Conservation (phyloP, 2,888 invertebrate genomes). For the Dicyrtomina minuta region DNA sequence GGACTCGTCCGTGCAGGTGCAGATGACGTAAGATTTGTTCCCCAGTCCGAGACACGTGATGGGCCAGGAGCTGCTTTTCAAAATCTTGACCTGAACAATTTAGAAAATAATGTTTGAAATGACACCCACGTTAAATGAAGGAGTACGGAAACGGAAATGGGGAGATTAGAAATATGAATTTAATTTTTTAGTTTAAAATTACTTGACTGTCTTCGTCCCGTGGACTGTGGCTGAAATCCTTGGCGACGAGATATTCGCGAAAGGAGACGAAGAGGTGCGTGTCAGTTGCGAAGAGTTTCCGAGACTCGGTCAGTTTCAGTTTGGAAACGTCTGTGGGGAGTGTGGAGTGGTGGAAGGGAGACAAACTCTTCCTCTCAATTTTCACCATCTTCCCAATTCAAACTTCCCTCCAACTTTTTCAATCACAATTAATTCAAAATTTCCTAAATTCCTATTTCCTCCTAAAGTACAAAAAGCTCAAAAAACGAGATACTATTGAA, state of each 20-base stretch:
- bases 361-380: neutral
- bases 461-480: no score
- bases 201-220: no score
- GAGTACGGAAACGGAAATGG: no score
- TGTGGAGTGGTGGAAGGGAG: slow-evolving; percentile 1
- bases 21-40: slow-evolving; percentile 30
- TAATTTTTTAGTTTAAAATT: no score
- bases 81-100: neutral
- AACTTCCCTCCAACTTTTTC: no score
- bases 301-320: neutral
- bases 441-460: no score
- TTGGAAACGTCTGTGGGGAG: slow-evolving; percentile 11
- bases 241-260: slow-evolving; percentile 10
- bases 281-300: neutral
- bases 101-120: no score
- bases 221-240: slow-evolving; percentile 8
- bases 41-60: slow-evolving; percentile 18
- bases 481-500: no score
- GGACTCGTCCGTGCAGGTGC: slow-evolving; percentile 45
- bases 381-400: no score
- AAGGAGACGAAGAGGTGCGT: slow-evolving; percentile 4
- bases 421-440: no score
- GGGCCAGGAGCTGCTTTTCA: neutral
- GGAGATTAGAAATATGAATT: no score
- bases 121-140: no score